Evolutionary conservation across 2,888 invertebrate species (phyloP).

Genomic region (Oscheius sp.): DNA sequence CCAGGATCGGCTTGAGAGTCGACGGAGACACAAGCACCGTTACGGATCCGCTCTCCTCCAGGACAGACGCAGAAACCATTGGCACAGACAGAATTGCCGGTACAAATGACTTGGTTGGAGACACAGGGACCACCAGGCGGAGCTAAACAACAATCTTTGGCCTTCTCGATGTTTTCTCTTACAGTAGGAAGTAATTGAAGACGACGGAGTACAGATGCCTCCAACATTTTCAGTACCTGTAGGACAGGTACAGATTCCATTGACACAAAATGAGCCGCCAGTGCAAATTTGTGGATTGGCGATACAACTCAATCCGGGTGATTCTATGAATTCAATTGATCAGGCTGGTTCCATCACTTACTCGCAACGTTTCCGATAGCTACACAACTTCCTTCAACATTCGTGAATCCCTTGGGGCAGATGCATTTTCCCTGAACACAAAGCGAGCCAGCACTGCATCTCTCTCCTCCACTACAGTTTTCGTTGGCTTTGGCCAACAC

Average conservation of each 20-base stretch:
- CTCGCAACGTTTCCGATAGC: constrained; percentile 29
- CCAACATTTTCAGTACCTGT: constrained; percentile 37
- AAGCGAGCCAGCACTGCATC: constrained; percentile 32
- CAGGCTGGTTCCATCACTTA: background rate
- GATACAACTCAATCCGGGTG: constrained; percentile 38
- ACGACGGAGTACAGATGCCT: constrained; percentile 16
- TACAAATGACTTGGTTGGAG: constrained; percentile 52
- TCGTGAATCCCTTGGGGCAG: constrained; percentile 36
- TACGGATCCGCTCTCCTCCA: constrained; percentile 65
- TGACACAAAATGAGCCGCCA: constrained; percentile 49
- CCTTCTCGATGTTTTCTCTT: background rate
- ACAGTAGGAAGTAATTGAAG: constrained; percentile 30
- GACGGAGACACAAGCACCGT: constrained; percentile 47
- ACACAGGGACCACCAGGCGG: constrained; percentile 63
- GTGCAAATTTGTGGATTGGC: constrained; percentile 43
- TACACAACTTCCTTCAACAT: constrained; percentile 34
- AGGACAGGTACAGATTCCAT: constrained; percentile 49
- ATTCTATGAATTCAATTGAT: constrained; percentile 10
- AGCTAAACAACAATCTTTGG: constrained; percentile 45
- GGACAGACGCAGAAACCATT: constrained; percentile 71
- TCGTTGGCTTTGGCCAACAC: constrained; percentile 31
- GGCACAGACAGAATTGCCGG: constrained; percentile 71
- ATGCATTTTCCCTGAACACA: constrained; percentile 35
- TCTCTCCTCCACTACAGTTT: constrained; percentile 23
- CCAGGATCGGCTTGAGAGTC: constrained; percentile 63